These are phyloP conservation scores for Chrysochloris asiatica DNA, from an alignment of 2,113 vertebrate genomes.

Conservation along the genomic window DNA sequence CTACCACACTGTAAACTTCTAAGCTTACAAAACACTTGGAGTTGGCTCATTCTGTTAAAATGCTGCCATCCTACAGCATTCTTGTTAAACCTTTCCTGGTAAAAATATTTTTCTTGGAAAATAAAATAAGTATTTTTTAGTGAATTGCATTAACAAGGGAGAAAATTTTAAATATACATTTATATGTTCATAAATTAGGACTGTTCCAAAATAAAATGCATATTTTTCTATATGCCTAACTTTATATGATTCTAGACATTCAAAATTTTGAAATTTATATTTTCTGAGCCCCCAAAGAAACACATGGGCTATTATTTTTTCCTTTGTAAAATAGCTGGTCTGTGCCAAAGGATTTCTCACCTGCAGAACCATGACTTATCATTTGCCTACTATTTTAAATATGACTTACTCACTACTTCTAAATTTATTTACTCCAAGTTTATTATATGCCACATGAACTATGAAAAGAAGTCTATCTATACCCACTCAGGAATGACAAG, in stretches of 20 bases:
- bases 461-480: not conserved
- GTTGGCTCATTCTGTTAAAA: conserved; percentile 52
- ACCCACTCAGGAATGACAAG: not conserved
- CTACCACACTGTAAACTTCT: conserved; percentile 62
- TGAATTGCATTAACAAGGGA: not conserved
- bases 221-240: not conserved
- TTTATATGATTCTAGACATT: not conserved
- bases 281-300: not conserved
- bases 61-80: conserved; percentile 23
- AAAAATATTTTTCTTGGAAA: conserved; percentile 70
- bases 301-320: not conserved
- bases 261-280: not conserved
- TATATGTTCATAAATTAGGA: not conserved
- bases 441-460: conserved; percentile 33
- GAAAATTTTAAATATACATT: not conserved
- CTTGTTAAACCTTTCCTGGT: not conserved
- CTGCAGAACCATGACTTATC: not conserved
- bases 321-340: conserved; percentile 28
- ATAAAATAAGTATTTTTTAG: conserved; percentile 2
- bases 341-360: not conserved
- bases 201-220: not conserved
- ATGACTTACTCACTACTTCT: conserved; percentile 49
- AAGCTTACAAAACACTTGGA: conserved; percentile 49
- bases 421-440: conserved; percentile 31
- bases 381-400: not conserved